Evolutionary conservation across 1,140 invertebrate genomes (phyloP).

Genomic region (Potamilus streckersoni): DNA sequence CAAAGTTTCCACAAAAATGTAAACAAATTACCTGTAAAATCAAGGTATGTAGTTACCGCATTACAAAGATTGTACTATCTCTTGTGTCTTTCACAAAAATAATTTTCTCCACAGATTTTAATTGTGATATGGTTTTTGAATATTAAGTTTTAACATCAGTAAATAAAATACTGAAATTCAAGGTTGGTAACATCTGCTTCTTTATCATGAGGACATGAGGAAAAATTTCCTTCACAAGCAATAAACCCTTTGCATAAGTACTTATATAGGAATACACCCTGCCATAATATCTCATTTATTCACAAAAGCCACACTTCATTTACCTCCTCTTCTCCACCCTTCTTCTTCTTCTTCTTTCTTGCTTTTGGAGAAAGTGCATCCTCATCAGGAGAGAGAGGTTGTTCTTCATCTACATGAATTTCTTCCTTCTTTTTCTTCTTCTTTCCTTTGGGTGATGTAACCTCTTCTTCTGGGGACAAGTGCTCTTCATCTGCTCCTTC

Average conservation of each 20-base stretch:
- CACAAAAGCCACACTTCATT: conserved; percentile 10
- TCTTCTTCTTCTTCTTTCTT: conserved; percentile 32
- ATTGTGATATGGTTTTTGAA: too few relatives aligned
- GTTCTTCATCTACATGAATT: conserved; percentile 25
- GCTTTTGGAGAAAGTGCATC: conserved; percentile 15
- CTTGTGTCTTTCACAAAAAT: too few relatives aligned
- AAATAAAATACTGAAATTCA: too few relatives aligned
- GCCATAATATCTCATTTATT: background rate
- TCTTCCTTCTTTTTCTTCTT: conserved; percentile 42
- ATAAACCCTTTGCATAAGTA: background rate
- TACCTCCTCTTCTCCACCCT: conserved; percentile 19
- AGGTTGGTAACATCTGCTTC: background rate
- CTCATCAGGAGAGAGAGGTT: conserved; percentile 17
- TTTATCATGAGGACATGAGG: background rate
- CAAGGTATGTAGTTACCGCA: too few relatives aligned
- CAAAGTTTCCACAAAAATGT: too few relatives aligned
- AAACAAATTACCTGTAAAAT: too few relatives aligned
- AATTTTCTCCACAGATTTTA: too few relatives aligned
- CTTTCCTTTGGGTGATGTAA: conserved; percentile 30
- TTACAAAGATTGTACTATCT: too few relatives aligned
- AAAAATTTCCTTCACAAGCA: background rate
- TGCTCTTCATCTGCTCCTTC: conserved; percentile 29
- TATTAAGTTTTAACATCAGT: too few relatives aligned
- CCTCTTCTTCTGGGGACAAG: conserved; percentile 16
- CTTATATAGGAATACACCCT: background rate